Conservation (phyloP, 2,888 invertebrate species). For the Eupithecia dodoneata region DNA sequence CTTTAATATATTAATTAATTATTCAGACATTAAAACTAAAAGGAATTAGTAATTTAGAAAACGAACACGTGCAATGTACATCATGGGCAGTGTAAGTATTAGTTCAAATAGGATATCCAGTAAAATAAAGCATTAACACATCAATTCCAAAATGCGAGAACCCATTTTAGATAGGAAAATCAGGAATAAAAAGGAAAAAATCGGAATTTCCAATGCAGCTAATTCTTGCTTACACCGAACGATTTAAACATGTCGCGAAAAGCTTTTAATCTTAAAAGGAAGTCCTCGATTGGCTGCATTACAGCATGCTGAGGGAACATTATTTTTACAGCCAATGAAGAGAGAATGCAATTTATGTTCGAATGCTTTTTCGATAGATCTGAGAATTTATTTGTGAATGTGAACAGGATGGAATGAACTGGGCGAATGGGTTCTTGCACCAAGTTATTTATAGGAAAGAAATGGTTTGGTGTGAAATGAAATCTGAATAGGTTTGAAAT, state of each 20-base stretch:
- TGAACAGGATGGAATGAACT: constrained; percentile 10
- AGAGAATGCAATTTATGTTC: constrained; percentile 18
- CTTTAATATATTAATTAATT: too few relatives aligned
- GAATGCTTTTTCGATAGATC: constrained; percentile 18
- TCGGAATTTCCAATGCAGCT: not conserved
- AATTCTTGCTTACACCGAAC: not conserved
- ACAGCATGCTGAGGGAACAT: constrained; percentile 6
- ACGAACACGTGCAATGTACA: too few relatives aligned
- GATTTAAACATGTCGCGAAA: not conserved
- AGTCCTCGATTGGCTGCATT: constrained; percentile 14
- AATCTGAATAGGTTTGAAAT: not conserved
- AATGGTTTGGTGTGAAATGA: not conserved
- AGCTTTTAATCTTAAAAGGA: not conserved
- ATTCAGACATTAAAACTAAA: too few relatives aligned
- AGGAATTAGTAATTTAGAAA: too few relatives aligned
- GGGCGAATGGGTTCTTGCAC: constrained; percentile 18
- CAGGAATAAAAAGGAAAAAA: not conserved
- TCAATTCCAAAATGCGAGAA: not conserved
- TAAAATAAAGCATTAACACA: not conserved
- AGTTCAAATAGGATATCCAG: not conserved
- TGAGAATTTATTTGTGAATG: not conserved
- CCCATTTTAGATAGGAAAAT: not conserved
- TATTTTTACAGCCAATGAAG: constrained; percentile 12
- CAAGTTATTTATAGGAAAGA: not conserved
- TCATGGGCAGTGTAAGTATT: not conserved